Evolutionary conservation across 35 echinoderm and acorn worm genomes (phyloP), one percentile per base, ranked within the genome.

Genomic region (Apostichopus japonicus): DNA sequence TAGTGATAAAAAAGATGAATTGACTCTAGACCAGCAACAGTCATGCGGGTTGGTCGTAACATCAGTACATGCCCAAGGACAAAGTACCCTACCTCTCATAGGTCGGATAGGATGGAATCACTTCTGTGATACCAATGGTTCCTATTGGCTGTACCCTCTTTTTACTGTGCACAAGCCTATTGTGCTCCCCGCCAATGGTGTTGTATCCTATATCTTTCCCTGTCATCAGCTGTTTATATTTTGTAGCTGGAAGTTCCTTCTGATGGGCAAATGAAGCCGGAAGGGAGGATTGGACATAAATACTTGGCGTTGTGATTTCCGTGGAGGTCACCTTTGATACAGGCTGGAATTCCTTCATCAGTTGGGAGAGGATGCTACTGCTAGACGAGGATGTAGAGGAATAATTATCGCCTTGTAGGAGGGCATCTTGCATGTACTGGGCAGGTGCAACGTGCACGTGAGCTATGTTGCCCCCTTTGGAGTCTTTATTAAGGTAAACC

Each of bases 401-500:
- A 54, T 59, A 89, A 89, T 89, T 89, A 73, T 89, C 86, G 10
- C 86, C 86, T 73, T 89, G 86, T 16, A 89, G 61, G 86, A 89
- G 22, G 51, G 63, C 9, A 63, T 65, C 86, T 25, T 89, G 57
- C 61, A 89, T 54, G 23, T 89, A 63, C 1, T 23, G 61, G 4
- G 86, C 86, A 23, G 86, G 86, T n/a, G 86, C 67, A 24, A 89
- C 86, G 53, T 89, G 86, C 22, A 89, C 86, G 62, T 89, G 86
- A 54, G 86, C 86, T 24, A 89, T 89, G 62, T 89, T 89, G 10
- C 86, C 86, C 21, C 86, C 86, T 63, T 89, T 89, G 5, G 86
- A 71, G 61, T 89, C 86, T 73, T 89, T 89, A 73, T 89, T 89
- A 67, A 89, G 86, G 86, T 89, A 89, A 57, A 89, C 86, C 86